A percentile compares a stretch with the other conserved stretches of the same genome.
Evolutionary conservation across 2,888 invertebrate genomes (phyloP).

Genomic region (Parascotia fuliginaria): DNA sequence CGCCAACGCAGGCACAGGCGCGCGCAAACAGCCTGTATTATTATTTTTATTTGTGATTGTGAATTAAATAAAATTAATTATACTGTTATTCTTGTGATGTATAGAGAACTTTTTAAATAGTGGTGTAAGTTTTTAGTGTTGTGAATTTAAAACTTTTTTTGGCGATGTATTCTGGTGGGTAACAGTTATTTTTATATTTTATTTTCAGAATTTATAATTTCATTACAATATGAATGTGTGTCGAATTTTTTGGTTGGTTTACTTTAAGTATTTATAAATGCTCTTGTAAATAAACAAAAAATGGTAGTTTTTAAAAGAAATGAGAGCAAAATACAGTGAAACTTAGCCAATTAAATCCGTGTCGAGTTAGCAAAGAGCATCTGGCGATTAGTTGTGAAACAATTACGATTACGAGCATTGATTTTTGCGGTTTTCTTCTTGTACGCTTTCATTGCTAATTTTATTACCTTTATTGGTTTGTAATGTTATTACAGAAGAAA

Average conservation of each 20-base stretch:
- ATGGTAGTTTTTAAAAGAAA: background rate
- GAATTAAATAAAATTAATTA: constrained; percentile 1
- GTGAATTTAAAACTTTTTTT: constrained; percentile 1
- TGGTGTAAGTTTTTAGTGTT: constrained; percentile 12
- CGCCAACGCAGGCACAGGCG: constrained; percentile 53
- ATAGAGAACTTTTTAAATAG: background rate
- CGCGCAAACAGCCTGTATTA: constrained; percentile 14
- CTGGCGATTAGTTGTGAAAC: background rate
- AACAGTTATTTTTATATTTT: background rate
- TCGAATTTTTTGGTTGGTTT: too few species aligned
- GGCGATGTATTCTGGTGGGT: constrained; percentile 10
- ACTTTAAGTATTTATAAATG: too few species aligned
- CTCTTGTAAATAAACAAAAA: too few species aligned
- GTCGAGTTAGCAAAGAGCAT: constrained; percentile 2
- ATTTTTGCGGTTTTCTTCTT: background rate
- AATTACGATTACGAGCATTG: background rate
- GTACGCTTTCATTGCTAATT: background rate
- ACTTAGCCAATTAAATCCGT: background rate
- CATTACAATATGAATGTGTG: background rate
- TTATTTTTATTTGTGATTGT: constrained; percentile 4
- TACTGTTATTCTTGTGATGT: background rate
- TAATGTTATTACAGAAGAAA: background rate
- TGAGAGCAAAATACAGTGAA: background rate
- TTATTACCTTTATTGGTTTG: background rate
- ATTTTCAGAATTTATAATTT: background rate